Evolutionary conservation across 1,140 invertebrate species (phyloP), one percentile per base, ranked within the genome.

Genomic region (Muscidifurax raptorellus): DNA sequence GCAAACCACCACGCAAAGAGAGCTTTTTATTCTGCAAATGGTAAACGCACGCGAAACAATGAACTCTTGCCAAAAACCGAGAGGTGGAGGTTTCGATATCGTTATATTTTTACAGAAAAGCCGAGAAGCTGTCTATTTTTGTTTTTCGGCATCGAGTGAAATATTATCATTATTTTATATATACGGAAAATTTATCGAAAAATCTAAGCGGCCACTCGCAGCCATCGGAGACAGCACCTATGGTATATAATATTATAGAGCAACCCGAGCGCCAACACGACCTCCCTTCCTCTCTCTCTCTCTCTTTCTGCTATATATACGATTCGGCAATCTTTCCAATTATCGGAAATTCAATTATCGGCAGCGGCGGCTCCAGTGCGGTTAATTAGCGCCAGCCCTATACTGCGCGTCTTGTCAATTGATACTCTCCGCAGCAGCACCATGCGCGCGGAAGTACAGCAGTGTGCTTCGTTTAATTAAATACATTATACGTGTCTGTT

Each of bases 281-380:
- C 0, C 36, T 40, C 36, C 10, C 9, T 36, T 7, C 5, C 32
- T 36, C n/a, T n/a, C n/a, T n/a, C n/a, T n/a, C n/a, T n/a, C n/a
- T n/a, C n/a, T n/a, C n/a, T n/a, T n/a, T n/a, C n/a, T 47, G 47
- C 47, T 5, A n/a, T 28, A 18, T 22, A 40, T 32, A 30, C 74
- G 47, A 79, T 79, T 71, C 69, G 47, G 47, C 76, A 84, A 74
- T 84, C 83, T 80, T 72, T 84, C 47, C 76, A 84, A 84, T 84
- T 84, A 84, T 74, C 40, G 77, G 52, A 64, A 22, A 36, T 84
- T 79, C 69, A 84, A 84, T 84, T 84, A 84, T 69, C 76, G 47
- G 69, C 44, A 25, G 12, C 40, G 28, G 9, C 40, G 27, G 32
- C 64, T 27, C 10, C 44, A 72, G 9, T 32, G 79, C 27, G 27